Conservation (phyloP, 2,888 invertebrate genomes). For the Blera fallax region DNA sequence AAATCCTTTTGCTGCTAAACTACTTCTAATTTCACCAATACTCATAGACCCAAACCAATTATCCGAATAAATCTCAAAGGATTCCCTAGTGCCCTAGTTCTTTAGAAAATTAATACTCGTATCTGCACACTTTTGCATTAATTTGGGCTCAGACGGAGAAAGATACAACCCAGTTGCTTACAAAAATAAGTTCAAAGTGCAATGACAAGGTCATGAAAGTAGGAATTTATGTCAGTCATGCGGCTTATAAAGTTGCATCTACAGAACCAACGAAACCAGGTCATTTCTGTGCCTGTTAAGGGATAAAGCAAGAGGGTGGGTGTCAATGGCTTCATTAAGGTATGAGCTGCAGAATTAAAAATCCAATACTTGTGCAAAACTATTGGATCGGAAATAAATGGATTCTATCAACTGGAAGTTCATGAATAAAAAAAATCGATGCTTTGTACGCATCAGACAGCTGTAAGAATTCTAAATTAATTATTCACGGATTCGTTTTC, state of each 20-base stretch:
- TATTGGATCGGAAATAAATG: slow-evolving; percentile 27
- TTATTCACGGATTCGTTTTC: too few relatives aligned
- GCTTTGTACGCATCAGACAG: too few relatives aligned
- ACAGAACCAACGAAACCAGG: slow-evolving; percentile 18
- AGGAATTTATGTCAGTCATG: slow-evolving; percentile 40
- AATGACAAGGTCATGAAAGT: slow-evolving; percentile 66
- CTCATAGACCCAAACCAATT: not conserved
- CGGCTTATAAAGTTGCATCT: slow-evolving; percentile 28
- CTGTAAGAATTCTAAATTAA: too few relatives aligned
- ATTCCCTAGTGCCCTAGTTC: slow-evolving; percentile 5
- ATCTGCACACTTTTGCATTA: slow-evolving; percentile 1
- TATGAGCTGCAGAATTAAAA: not conserved
- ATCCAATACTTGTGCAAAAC: not conserved
- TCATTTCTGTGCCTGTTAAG: slow-evolving; percentile 17
- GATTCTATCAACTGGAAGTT: not conserved
- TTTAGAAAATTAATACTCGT: not conserved
- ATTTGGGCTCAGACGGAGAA: not conserved
- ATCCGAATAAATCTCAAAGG: slow-evolving; percentile 20
- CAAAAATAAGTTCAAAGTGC: slow-evolving; percentile 45
- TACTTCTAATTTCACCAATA: not conserved
- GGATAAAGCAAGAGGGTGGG: slow-evolving; percentile 12
- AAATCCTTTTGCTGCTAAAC: not conserved
- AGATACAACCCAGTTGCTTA: not conserved
- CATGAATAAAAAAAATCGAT: too few relatives aligned
- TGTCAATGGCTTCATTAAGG: not conserved